Evolutionary conservation across 2,797 vertebrate species (phyloP).

Genomic region (Diplodus sargus): DNA sequence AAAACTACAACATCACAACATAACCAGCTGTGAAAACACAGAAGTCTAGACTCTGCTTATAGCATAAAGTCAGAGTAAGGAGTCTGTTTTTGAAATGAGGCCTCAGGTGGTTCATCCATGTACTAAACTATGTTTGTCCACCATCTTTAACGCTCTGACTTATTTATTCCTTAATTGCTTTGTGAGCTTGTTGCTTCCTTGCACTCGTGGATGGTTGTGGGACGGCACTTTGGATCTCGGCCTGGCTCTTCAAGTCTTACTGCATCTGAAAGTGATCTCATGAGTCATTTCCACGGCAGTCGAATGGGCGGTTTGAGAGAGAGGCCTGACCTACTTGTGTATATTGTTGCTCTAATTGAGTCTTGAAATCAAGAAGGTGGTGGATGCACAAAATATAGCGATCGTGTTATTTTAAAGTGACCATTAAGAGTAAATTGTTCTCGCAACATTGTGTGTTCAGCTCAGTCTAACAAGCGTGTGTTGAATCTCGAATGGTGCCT

Average conservation of each 20-base stretch:
- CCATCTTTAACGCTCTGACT: background rate
- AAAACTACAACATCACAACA: too few relatives aligned
- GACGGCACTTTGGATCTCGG: background rate
- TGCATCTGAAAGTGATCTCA: background rate
- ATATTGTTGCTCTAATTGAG: background rate
- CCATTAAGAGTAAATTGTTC: background rate
- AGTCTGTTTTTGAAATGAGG: too few relatives aligned
- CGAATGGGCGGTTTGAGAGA: background rate
- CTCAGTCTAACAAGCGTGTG: conserved; percentile 5
- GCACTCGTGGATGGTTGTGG: background rate
- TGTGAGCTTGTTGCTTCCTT: background rate
- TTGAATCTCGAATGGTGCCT: conserved; percentile 21
- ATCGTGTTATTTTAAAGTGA: background rate
- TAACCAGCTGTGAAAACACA: too few relatives aligned
- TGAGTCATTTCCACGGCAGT: background rate
- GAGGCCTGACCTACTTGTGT: background rate
- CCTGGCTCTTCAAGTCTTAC: background rate
- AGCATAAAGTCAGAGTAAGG: too few relatives aligned
- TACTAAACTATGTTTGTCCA: background rate
- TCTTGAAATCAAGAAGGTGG: background rate
- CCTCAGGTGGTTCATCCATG: background rate
- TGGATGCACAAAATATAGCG: background rate
- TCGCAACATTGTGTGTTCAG: conserved; percentile 1
- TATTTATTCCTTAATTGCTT: background rate
- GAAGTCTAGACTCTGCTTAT: too few relatives aligned